phyloP scores from a whole-genome alignment of 2,797 vertebrate genomes.

The Aphelocoma californica region DNA sequence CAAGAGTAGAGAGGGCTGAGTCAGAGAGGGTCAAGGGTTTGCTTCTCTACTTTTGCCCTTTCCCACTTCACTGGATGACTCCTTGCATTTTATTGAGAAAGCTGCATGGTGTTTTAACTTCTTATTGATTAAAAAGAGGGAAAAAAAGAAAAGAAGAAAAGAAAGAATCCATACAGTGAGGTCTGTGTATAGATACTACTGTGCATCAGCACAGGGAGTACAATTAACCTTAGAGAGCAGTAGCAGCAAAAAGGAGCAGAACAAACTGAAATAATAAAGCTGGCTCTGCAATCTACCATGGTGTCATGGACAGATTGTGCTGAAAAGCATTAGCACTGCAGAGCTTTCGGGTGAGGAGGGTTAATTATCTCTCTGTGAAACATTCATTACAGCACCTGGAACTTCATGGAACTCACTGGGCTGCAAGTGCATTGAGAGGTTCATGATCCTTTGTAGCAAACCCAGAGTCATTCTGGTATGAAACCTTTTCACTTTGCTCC shows the following conservation, averaged over 20 bases:
- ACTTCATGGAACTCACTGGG: conserved; percentile 5
- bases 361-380: conserved; percentile 61
- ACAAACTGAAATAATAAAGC: conserved; percentile 57
- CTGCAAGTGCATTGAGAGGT: conserved; percentile 12
- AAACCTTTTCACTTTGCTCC: conserved; percentile 20
- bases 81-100: conserved; percentile 31
- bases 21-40: neutral
- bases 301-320: conserved; percentile 30
- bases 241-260: conserved; percentile 37
- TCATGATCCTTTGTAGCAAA: conserved; percentile 47
- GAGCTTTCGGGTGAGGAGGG: conserved; percentile 30
- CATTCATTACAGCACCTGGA: conserved; percentile 57
- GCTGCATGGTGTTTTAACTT: conserved; percentile 6
- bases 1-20: neutral
- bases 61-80: neutral
- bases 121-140: conserved; percentile 10
- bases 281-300: conserved; percentile 11
- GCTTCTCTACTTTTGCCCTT: neutral
- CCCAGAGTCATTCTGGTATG: neutral
- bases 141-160: neutral
- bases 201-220: conserved; percentile 45
- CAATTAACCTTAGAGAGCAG: conserved; percentile 60
- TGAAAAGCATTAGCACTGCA: conserved; percentile 7
- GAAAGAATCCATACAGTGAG: neutral
- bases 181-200: conserved; percentile 29